Evolutionary conservation across 2,888 invertebrate species (phyloP).

Genomic region (Pasiphila rectangulata): DNA sequence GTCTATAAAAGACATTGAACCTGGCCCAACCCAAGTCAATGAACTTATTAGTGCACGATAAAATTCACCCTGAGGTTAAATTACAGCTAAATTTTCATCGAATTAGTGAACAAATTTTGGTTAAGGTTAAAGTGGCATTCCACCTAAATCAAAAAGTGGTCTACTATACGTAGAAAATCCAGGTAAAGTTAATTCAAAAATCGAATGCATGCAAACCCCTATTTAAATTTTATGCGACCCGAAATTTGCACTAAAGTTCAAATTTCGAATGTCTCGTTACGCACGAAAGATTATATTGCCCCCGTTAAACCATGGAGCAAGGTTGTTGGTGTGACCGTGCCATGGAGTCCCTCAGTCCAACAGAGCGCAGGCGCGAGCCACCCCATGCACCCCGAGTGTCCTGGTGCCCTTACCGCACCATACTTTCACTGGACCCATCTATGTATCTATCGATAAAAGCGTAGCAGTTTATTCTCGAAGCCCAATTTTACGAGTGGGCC

Average conservation of each 20-base stretch:
- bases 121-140: no score
- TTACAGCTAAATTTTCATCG: constrained; percentile 4
- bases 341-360: constrained; percentile 40
- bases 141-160: no score
- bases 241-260: no score
- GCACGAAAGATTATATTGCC: no score
- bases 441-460: constrained; percentile 38
- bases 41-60: constrained; percentile 15
- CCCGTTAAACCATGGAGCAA: constrained; percentile 48
- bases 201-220: no score
- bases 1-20: no score
- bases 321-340: constrained; percentile 34
- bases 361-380: constrained; percentile 58
- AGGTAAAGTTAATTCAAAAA: no score
- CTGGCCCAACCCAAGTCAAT: constrained; percentile 4
- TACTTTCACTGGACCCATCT: constrained; percentile 68
- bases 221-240: no score
- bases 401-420: constrained; percentile 67
- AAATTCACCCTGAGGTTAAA: constrained; percentile 8
- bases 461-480: constrained; percentile 1
- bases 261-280: no score
- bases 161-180: no score
- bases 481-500: background rate
- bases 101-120: no score
- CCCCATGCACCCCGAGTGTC: constrained; percentile 58